Evolutionary conservation across 2,797 vertebrate species (phyloP), one percentile per base, ranked within the genome.

Genomic region (Etheostoma perlongum): DNA sequence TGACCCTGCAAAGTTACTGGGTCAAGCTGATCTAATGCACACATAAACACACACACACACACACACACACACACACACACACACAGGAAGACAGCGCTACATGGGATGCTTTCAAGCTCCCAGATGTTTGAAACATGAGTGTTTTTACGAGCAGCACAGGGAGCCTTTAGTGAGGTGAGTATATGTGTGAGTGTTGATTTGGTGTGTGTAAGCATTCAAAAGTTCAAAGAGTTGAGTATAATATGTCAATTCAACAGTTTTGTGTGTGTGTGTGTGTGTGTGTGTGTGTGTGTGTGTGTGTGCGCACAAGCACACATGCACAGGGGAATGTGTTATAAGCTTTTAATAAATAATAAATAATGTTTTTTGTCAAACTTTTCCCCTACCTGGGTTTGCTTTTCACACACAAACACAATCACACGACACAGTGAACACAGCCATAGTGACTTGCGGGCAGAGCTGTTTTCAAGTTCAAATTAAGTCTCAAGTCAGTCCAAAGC

Each of bases 121-220:
- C 93, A 94, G 91, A 93, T 94, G 94, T 93, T 92, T 87, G 91
- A 91, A 93, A 93, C 89, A 81, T 78, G 83, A 93, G 78, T 82
- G 73, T 71, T 87, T 93, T 92, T 91, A 94, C 79, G 87, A 87
- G 86, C 78, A 81, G 58, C 83, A 66, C 76, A 75, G 88, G 86
- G 84, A 82, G 86, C 72, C 81, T 86, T 83, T 74, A 69, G 67
- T 49, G 68, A 81, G 74, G 72, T 65, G 51, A 73, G 69, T 57
- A 58, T 68, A 76, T 53, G 70, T 57, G 76, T 47, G 36, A 40
- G 36, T 12, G 21, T 11, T 78, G 61, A 83, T 83, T 79, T 72
- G 57, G 64, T 76, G 36, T 80, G 61, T 66, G 55, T 72, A 66
- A 66, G 10, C 49, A 76, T 88, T 79, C 84, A 88, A 90, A 83